phyloP scores from a whole-genome alignment of 2,797 vertebrate genomes.

The Cetoscarus ocellatus region DNA sequence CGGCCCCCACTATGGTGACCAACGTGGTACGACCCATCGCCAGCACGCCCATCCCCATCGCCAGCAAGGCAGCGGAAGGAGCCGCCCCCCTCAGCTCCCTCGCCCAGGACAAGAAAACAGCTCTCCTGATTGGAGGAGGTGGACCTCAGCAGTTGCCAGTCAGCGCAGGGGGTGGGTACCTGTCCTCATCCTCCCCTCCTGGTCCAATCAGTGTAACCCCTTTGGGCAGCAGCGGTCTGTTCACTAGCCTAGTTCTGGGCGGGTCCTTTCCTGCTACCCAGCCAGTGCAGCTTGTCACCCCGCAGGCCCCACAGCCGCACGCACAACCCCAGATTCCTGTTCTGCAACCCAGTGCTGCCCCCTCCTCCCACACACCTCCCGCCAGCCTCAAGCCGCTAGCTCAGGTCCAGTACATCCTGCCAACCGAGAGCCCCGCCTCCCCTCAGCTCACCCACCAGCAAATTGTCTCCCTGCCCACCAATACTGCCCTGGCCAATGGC shows the following conservation, averaged over 20 bases:
- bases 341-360: slow-evolving; percentile 76
- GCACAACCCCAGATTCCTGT: slow-evolving; percentile 80
- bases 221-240: slow-evolving; percentile 73
- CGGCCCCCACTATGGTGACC: slow-evolving; percentile 87
- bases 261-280: slow-evolving; percentile 78
- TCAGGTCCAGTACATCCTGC: slow-evolving; percentile 91
- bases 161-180: slow-evolving; percentile 83
- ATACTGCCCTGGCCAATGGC: slow-evolving; percentile 82
- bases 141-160: slow-evolving; percentile 72
- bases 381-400: slow-evolving; percentile 78
- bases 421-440: slow-evolving; percentile 75
- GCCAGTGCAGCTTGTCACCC: slow-evolving; percentile 86
- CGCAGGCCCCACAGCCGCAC: slow-evolving; percentile 52
- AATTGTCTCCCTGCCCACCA: slow-evolving; percentile 85
- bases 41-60: slow-evolving; percentile 88
- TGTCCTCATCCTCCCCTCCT: slow-evolving; percentile 79
- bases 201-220: slow-evolving; percentile 74
- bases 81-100: slow-evolving; percentile 60
- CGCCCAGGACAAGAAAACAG: slow-evolving; percentile 75
- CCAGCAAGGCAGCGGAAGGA: slow-evolving; percentile 86
- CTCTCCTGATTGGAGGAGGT: slow-evolving; percentile 77
- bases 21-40: slow-evolving; percentile 88
- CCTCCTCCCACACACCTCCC: slow-evolving; percentile 71
- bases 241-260: slow-evolving; percentile 85
- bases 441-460: slow-evolving; percentile 79